These are phyloP conservation scores for Microctenopoma stevenorrisi DNA, from an alignment of 2,797 vertebrate genomes.

Conservation along the genomic window DNA sequence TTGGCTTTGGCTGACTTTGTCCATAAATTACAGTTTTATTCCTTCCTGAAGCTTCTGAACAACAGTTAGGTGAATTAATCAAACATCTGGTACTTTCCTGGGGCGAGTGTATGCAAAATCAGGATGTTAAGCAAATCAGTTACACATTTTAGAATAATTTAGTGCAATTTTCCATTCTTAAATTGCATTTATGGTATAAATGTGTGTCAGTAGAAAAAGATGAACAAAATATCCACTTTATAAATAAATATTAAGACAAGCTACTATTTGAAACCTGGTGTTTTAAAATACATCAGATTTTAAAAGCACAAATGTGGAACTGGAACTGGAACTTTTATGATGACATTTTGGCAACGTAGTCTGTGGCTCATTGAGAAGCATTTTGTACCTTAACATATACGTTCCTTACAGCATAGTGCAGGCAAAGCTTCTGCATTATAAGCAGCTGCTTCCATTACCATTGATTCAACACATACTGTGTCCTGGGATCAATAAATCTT, in stretches of 20 bases:
- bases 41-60: constrained; percentile 15
- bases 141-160: constrained; percentile 40
- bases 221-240: constrained; percentile 5
- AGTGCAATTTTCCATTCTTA: constrained; percentile 8
- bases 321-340: not conserved
- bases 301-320: not conserved
- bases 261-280: not conserved
- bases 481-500: constrained; percentile 72
- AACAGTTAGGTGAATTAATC: constrained; percentile 52
- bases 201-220: not conserved
- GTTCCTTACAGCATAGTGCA: constrained; percentile 30
- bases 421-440: constrained; percentile 52
- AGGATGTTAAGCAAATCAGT: constrained; percentile 34
- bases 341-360: not conserved
- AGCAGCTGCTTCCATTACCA: constrained; percentile 63
- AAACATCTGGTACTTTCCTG: constrained; percentile 43
- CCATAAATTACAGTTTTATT: constrained; percentile 27
- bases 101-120: constrained; percentile 18
- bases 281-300: not conserved
- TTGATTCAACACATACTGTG: constrained; percentile 60
- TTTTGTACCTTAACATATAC: constrained; percentile 12
- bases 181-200: constrained; percentile 14
- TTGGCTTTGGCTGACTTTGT: constrained; percentile 30
- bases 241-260: not conserved
- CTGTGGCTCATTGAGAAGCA: constrained; percentile 20